phyloP scores from a whole-genome alignment of 37 sponge, comb jelly and placozoan species.

The Mnemiopsis leidyi region DNA sequence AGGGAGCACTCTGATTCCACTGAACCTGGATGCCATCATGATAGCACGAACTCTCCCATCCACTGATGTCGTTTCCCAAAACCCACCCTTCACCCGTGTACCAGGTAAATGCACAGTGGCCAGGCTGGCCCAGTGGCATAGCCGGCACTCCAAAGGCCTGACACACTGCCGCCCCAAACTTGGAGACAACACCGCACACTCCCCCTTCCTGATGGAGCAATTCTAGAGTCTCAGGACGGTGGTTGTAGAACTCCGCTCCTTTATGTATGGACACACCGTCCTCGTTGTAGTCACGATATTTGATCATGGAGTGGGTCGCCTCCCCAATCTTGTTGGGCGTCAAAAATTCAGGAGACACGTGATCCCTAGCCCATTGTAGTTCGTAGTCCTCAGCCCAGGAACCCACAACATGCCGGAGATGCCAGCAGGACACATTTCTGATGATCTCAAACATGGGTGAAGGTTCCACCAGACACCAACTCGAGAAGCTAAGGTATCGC shows the following conservation, averaged over 20 bases:
- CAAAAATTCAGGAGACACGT: neutral
- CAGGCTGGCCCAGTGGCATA: neutral
- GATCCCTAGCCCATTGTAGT: neutral
- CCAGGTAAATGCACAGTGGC: constrained; percentile 25
- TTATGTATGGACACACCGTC: neutral
- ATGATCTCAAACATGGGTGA: neutral
- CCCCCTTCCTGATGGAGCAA: neutral
- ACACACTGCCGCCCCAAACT: neutral
- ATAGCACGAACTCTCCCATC: neutral
- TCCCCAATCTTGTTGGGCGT: neutral
- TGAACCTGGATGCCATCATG: neutral
- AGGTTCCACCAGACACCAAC: neutral
- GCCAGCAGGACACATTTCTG: neutral
- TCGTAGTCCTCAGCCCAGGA: neutral
- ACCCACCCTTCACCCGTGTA: neutral
- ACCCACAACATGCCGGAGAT: neutral
- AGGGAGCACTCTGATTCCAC: neutral
- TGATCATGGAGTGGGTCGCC: neutral
- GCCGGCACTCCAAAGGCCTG: neutral
- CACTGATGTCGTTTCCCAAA: neutral
- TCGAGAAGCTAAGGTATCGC: neutral
- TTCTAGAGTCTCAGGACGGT: neutral
- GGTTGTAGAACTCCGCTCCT: neutral
- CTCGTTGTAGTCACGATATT: neutral
- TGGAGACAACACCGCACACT: neutral